Evolutionary conservation across 2,113 vertebrate species (phyloP).

Genomic region (Pelodiscus sinensis): DNA sequence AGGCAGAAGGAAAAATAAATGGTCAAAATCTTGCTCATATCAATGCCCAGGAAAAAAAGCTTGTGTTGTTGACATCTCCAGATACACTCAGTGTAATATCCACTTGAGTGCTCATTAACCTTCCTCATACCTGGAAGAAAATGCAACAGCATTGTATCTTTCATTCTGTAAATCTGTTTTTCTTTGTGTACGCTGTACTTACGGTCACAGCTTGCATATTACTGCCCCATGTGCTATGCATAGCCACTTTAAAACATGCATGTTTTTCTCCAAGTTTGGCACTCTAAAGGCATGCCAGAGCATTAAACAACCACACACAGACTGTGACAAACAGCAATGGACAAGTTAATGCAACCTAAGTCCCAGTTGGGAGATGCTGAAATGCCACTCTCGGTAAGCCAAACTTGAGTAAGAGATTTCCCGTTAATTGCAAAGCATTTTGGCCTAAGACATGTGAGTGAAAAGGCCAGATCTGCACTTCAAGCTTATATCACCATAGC

Average conservation of each 20-base stretch:
- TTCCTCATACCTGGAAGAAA: not conserved
- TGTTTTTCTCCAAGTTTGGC: constrained; percentile 17
- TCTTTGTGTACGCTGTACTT: not conserved
- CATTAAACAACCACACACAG: not conserved
- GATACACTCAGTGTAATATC: not conserved
- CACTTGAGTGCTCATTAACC: not conserved
- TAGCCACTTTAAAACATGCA: not conserved
- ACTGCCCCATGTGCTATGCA: not conserved
- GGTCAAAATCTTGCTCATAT: constrained; percentile 5
- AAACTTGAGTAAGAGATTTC: not conserved
- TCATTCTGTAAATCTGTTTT: not conserved
- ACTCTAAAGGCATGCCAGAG: constrained; percentile 2
- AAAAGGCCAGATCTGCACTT: not conserved
- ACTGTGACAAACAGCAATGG: constrained; percentile 21
- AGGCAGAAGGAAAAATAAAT: constrained; percentile 7
- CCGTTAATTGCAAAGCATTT: not conserved
- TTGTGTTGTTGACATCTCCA: constrained; percentile 24
- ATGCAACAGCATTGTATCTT: not conserved
- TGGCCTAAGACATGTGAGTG: not conserved
- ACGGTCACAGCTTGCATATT: not conserved
- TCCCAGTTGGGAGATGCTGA: constrained; percentile 1
- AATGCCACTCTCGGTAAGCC: not conserved
- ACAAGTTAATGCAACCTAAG: not conserved
- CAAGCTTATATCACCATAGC: not conserved
- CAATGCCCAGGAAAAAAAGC: not conserved